A percentile compares a stretch with the other conserved stretches of the same genome.
Conservation (phyloP, 1,140 invertebrate species). For the Diachasmimorpha longicaudata region DNA sequence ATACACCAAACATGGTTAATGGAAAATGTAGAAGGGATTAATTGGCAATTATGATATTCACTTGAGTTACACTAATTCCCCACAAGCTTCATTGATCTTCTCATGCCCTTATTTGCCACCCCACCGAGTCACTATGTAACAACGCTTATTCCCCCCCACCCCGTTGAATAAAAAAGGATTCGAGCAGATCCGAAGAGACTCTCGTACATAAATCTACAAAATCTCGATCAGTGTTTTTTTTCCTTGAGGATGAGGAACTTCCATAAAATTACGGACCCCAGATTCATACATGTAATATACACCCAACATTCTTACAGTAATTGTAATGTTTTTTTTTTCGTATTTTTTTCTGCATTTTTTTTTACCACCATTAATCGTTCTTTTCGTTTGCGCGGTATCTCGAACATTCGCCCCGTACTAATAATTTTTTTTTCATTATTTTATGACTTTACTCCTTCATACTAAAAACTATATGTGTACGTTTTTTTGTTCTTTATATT, state of each 20-base stretch:
- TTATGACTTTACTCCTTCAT: slow-evolving; percentile 17
- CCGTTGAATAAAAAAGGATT: slow-evolving; percentile 16
- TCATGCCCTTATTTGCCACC: neutral
- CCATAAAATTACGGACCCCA: slow-evolving; percentile 53
- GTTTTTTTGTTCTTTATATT: slow-evolving; percentile 29
- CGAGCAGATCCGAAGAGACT: slow-evolving; percentile 47
- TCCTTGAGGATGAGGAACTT: slow-evolving; percentile 59
- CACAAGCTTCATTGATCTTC: neutral
- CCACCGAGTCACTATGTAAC: neutral
- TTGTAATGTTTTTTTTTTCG: slow-evolving; percentile 15
- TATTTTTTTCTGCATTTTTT: neutral
- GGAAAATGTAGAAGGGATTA: neutral
- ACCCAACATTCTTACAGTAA: slow-evolving; percentile 41
- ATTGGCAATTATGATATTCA: slow-evolving; percentile 3
- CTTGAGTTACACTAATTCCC: slow-evolving; percentile 3
- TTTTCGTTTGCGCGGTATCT: slow-evolving; percentile 21
- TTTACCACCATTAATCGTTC: neutral
- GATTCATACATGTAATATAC: slow-evolving; percentile 44
- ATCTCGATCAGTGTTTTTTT: slow-evolving; percentile 49
- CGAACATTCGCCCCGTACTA: slow-evolving; percentile 31
- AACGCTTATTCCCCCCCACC: neutral
- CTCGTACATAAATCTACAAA: slow-evolving; percentile 53
- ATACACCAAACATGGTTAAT: neutral
- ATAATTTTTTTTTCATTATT: slow-evolving; percentile 24
- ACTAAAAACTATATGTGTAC: slow-evolving; percentile 21